Conservation (phyloP, 2,113 vertebrate genomes). For the Chaetodon auriga region DNA sequence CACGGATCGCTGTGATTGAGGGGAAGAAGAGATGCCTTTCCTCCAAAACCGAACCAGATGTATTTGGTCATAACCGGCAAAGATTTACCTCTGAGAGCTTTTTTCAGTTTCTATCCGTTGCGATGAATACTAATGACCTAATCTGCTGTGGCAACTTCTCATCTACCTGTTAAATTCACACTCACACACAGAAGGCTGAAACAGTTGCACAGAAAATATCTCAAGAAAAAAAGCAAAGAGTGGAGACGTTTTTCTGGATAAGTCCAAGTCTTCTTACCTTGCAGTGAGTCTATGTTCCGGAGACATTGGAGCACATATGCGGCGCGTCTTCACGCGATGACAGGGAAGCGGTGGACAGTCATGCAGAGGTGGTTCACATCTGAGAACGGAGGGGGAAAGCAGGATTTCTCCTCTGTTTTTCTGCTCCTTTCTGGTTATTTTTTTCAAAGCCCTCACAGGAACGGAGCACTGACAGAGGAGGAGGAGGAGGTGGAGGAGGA, state of each 20-base stretch:
- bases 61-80: slow-evolving; percentile 20
- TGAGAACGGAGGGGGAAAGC: slow-evolving; percentile 57
- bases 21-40: slow-evolving; percentile 26
- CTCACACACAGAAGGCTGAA: slow-evolving; percentile 8
- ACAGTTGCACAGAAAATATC: slow-evolving; percentile 36
- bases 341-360: slow-evolving; percentile 72
- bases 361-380: slow-evolving; percentile 77
- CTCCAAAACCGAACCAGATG: slow-evolving; percentile 49
- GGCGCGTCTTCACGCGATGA: slow-evolving; percentile 80
- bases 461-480: slow-evolving; percentile 67
- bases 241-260: slow-evolving; percentile 7
- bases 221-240: neutral
- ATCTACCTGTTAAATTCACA: slow-evolving; percentile 75
- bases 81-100: slow-evolving; percentile 20
- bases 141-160: slow-evolving; percentile 74
- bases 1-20: slow-evolving; percentile 41
- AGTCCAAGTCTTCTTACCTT: slow-evolving; percentile 79
- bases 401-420: slow-evolving; percentile 67
- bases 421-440: slow-evolving; percentile 66
- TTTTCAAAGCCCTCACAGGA: slow-evolving; percentile 78
- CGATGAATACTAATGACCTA: slow-evolving; percentile 47
- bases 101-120: slow-evolving; percentile 12
- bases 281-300: slow-evolving; percentile 78
- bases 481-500: slow-evolving; percentile 49
- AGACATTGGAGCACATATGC: slow-evolving; percentile 84